Conservation (phyloP, 2,797 vertebrate species). For the Hypotaenidia okinawae region DNA sequence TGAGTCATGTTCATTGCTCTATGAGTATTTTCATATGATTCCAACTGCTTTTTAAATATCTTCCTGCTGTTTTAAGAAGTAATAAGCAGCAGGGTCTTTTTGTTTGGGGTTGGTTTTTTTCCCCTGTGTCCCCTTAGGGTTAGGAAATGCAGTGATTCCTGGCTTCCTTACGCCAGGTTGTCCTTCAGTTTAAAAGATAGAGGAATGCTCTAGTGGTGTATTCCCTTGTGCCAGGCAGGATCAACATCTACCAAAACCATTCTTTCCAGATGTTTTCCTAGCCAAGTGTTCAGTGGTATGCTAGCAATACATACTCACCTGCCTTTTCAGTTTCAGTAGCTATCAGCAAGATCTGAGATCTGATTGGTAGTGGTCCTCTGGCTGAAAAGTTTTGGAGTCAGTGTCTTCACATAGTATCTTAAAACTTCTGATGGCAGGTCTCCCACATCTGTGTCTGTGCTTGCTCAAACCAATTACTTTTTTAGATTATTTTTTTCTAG, state of each 20-base stretch:
- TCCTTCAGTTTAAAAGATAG: background rate
- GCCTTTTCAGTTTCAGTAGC: background rate
- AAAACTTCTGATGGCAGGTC: background rate
- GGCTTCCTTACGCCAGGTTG: background rate
- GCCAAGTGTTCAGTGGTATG: background rate
- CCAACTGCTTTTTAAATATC: background rate
- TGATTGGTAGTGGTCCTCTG: background rate
- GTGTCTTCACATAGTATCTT: background rate
- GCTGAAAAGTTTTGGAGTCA: background rate
- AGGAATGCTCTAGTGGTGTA: background rate
- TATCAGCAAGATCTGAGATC: background rate
- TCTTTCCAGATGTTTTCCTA: background rate
- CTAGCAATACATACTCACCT: background rate
- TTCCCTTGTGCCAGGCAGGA: background rate
- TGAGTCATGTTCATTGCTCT: background rate
- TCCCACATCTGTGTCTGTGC: background rate
- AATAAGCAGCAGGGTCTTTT: background rate
- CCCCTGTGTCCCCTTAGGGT: background rate
- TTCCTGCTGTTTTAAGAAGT: background rate
- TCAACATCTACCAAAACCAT: background rate
- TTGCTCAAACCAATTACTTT: background rate
- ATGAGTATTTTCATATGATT: background rate
- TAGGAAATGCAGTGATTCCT: background rate
- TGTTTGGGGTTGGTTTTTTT: background rate
- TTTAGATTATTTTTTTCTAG: background rate